Evolutionary conservation across 2,113 vertebrate species (phyloP), one percentile per base, ranked within the genome.

Genomic region (Cricetomys ansorgei): DNA sequence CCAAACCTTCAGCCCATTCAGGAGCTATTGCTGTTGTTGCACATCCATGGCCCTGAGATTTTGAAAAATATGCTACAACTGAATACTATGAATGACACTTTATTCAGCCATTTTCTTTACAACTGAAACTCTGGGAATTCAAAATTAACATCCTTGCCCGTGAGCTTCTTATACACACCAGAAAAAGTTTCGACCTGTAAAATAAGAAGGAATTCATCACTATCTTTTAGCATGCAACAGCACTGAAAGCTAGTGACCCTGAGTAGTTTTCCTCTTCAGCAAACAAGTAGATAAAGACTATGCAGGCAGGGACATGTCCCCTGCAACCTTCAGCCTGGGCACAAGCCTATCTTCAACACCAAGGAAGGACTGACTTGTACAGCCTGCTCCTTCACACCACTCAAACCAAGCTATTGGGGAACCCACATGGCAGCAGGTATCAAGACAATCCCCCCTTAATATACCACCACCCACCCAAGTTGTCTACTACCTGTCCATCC

Each of bases 81-180:
- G 43, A 57, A 92, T 12, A 92, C 89, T 96, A 97, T 96, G 97
- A 98, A 99, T 83, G 98, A 98, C 98, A 97, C 97, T 99, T 99
- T 99, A 99, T 99, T 99, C 97, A 98, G 98, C 98, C 99, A 98
- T 98, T 98, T 98, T 98, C 97, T 98, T 99, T 99, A 99, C 99
- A 99, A 98, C 97, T 99, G 99, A 98, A 99, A 99, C 98, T 99
- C 99, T 94, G 99, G 99, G 98, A 99, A 99, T 98, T 99, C 99
- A 98, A 99, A 99, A 97, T 99, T 99, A 75, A 99, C 99, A 88
- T 99, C 99, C 98, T 99, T 99, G 98, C 99, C 99, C 89, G 99
- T 99, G 98, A 99, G 99, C 98, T 99, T 99, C 99, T 99, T 99
- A 98, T 99, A 99, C 97, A 99, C 99, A 96, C 99, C 99, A 98